Evolutionary conservation across 2,888 invertebrate species (phyloP), one percentile per base, ranked within the genome.

Genomic region (Callyntrura guangdongensis): DNA sequence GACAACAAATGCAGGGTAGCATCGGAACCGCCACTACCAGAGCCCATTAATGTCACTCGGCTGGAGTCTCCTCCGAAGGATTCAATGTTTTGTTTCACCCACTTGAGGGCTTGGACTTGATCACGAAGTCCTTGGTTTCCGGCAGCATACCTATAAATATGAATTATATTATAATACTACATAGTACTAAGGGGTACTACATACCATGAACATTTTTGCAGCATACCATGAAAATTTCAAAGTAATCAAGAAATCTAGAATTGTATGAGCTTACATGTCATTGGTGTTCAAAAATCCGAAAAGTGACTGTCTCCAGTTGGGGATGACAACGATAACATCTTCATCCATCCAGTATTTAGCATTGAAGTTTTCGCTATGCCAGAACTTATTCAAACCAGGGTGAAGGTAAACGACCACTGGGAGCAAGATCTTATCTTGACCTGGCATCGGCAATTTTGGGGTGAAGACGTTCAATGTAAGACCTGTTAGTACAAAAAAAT

Each of bases 381-480:
- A 92, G 53, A 67, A 17, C 5, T 20, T 47, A 45, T 91, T 85
- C 4, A 79, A 17, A 36, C 92, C 92, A 6, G 91, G 91, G 53
- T 92, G 92, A 36, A 93, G 67, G 20, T 89, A 91, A 11, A 93
- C 92, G 22, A 93, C 74, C 9, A 93, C 93, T 0, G 93, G 93
- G 5, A 91, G 86, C 0, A 93, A 85, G 8, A 92, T 82, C 20
- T 90, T 93, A 36, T 86, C 86, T 8, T 91, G 64, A 14, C 92
- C 92, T 72, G 89, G 88, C 45, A 79, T 88, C n/a, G 91, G 91
- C 47, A 92, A 59, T 83, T 25, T 89, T 45, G 92, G 91, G 3
- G 92, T 89, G 36, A 64, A 92, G 12, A 93, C 93, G 67, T 93
- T 93, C 12, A 93, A 17, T 12, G 74, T 91, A 5, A 92, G 90